A percentile compares a stretch with the other conserved stretches of the same genome.
Conservation (phyloP, 2,113 vertebrate genomes). For the Leucopsar rothschildi region DNA sequence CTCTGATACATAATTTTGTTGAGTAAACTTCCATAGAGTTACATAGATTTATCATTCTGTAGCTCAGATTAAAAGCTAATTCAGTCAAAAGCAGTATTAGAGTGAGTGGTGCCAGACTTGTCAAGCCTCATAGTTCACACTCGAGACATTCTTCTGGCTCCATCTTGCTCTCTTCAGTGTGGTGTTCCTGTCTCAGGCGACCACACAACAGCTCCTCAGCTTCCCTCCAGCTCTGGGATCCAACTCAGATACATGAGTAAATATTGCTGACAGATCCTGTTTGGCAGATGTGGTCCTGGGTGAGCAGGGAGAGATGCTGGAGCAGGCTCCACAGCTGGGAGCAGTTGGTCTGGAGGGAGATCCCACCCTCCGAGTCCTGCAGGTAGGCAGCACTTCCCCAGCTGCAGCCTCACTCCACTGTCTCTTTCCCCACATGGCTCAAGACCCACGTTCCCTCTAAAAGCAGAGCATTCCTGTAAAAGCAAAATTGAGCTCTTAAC, state of each 20-base stretch:
- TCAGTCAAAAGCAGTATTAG: not conserved
- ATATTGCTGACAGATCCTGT: not conserved
- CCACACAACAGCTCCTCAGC: constrained; percentile 8
- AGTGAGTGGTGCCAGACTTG: not conserved
- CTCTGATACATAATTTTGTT: not conserved
- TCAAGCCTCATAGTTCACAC: not conserved
- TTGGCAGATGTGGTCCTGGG: not conserved
- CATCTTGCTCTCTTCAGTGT: not conserved
- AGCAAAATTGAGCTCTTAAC: not conserved
- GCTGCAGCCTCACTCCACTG: not conserved
- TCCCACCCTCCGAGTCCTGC: rapidly evolving
- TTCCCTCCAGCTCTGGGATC: not conserved
- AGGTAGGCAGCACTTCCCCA: not conserved
- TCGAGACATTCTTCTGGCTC: not conserved
- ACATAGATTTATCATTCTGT: not conserved
- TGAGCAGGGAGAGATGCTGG: not conserved
- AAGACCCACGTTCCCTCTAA: not conserved
- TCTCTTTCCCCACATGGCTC: rapidly evolving
- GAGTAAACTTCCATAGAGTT: not conserved
- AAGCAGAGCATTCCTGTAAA: not conserved
- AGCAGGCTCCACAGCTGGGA: rapidly evolving
- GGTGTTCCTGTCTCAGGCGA: not conserved
- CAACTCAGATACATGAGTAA: not conserved
- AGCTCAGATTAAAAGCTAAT: not conserved
- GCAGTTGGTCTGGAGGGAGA: rapidly evolving